phyloP scores from a whole-genome alignment of 2,113 vertebrate genomes.

The Pelobates fuscus region DNA sequence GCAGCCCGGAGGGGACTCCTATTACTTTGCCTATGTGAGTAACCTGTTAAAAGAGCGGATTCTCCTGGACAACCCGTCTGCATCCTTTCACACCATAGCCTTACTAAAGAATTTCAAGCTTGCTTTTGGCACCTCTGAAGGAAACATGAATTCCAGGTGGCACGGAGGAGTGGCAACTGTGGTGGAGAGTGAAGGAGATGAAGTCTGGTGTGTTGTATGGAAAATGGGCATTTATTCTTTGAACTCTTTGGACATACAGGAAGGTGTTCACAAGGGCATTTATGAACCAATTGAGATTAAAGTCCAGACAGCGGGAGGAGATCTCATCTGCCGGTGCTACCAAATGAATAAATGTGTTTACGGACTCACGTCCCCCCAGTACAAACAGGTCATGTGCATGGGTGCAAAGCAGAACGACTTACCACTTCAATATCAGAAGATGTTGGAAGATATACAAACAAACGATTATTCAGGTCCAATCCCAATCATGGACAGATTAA shows the following conservation, averaged over 20 bases:
- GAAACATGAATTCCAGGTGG: constrained; percentile 70
- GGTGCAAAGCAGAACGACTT: constrained; percentile 86
- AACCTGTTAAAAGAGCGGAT: constrained; percentile 70
- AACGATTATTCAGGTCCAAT: constrained; percentile 81
- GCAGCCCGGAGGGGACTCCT: background rate
- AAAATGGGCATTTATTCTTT: constrained; percentile 75
- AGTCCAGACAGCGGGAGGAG: constrained; percentile 72
- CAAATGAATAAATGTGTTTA: constrained; percentile 81
- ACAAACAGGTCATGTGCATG: constrained; percentile 88
- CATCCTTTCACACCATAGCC: constrained; percentile 57
- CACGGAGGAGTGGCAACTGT: constrained; percentile 89
- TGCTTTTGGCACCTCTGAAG: constrained; percentile 77
- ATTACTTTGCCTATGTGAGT: constrained; percentile 75
- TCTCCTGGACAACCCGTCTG: constrained; percentile 65
- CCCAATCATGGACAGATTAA: constrained; percentile 77
- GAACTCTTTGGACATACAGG: constrained; percentile 84
- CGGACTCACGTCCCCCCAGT: constrained; percentile 84
- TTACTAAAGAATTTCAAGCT: constrained; percentile 78
- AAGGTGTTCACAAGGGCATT: constrained; percentile 73
- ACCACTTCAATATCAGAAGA: constrained; percentile 78
- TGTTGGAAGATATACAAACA: constrained; percentile 76
- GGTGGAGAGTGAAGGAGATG: constrained; percentile 73
- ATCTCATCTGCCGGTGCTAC: constrained; percentile 81
- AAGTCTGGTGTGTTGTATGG: constrained; percentile 94
- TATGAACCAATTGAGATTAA: constrained; percentile 81